Evolutionary conservation across 2,888 invertebrate species (phyloP), one percentile per base, ranked within the genome.

Genomic region (Drosophila parthenogenetica): DNA sequence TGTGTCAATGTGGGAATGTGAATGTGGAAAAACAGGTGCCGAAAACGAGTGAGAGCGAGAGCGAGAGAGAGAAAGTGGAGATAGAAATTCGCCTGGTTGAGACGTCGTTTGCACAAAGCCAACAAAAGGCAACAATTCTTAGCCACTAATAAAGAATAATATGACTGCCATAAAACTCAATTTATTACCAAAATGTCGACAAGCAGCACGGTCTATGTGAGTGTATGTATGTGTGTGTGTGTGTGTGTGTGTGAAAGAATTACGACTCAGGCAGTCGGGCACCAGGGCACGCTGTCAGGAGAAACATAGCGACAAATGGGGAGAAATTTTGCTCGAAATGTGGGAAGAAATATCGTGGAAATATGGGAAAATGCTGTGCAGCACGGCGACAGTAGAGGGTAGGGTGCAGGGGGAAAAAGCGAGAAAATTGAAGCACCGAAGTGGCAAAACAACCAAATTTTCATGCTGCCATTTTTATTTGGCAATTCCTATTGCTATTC

Each of bases 61-160:
- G 46, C 37, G 61, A 32, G n/a, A 35, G 50, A 8, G 42, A 17
- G 11, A 5, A 37, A 1, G 13, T 13, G 50, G 5, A 8, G 14
- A n/a, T 14, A 35, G 53, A 11, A 39, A 19, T 51, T 61, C 61
- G 62, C 59, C 60, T 45, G 69, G 74, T 67, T 71, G 78, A 83
- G 77, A 80, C 72, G 69, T 80, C 87, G 83, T 71, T 87, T 75
- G 73, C 68, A 85, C 86, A 84, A 83, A 83, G 87, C 85, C 85
- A 83, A 87, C 85, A 87, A 84, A 85, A 84, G 88, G 88, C 86
- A 83, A 85, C 88, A 84, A 87, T 84, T 84, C 88, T 87, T 87
- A 73, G 77, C 83, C 83, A 87, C 84, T 84, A 87, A 84, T 84
- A 84, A 84, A 87, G 88, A 84, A 84, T 84, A 87, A 84, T 84